Evolutionary conservation across 2,888 invertebrate genomes (phyloP).

Genomic region (Trachelus stipa): DNA sequence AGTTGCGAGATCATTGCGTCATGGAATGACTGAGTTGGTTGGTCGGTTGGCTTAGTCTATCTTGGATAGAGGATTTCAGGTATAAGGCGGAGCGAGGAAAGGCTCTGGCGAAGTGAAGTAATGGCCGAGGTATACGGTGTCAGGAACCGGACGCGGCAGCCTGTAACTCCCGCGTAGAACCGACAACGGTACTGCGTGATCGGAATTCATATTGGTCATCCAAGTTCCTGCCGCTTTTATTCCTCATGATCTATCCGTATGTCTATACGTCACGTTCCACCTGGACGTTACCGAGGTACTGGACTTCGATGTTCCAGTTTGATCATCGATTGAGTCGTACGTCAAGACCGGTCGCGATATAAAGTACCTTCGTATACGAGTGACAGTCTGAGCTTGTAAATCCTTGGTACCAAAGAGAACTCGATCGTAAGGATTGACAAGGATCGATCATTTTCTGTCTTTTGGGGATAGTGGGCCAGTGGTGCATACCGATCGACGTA

Average conservation of each 20-base stretch:
- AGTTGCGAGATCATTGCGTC: conserved; percentile 8
- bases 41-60: not conserved
- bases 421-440: not conserved
- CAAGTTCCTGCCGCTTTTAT: conserved; percentile 3
- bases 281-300: not conserved
- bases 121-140: conserved; percentile 24
- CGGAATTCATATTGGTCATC: conserved; percentile 40
- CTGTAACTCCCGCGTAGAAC: conserved; percentile 16
- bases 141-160: conserved; percentile 48
- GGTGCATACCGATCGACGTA: not conserved
- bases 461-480: not conserved
- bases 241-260: not conserved
- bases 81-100: conserved; percentile 7
- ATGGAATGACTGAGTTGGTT: not conserved
- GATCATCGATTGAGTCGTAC: not conserved
- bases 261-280: not conserved
- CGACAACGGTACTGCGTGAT: conserved; percentile 33
- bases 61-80: not conserved
- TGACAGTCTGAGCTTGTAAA: not conserved
- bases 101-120: conserved; percentile 10
- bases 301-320: not conserved
- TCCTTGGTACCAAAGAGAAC: not conserved
- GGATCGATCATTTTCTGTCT: not conserved
- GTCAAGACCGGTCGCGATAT: not conserved
- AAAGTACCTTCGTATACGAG: not conserved